Conservation (phyloP, 2,797 vertebrate genomes). For the Dallia pectoralis region DNA sequence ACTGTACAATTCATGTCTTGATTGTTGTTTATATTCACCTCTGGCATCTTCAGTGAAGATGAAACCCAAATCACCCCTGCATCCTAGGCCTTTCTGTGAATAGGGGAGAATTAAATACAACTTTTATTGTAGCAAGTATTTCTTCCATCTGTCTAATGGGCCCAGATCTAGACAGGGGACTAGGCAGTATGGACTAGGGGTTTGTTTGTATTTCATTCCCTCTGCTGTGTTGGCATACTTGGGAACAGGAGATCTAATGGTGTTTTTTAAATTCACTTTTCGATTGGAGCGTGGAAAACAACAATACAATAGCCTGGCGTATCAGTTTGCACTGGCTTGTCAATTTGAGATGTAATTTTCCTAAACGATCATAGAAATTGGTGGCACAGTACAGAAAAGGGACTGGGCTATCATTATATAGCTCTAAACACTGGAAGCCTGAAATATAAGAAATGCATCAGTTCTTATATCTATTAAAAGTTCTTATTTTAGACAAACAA, state of each 20-base stretch:
- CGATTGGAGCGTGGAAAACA: constrained; percentile 31
- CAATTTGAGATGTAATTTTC: background rate
- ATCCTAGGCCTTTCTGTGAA: background rate
- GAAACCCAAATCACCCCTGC: background rate
- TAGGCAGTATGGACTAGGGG: background rate
- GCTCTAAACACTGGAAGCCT: constrained; percentile 59
- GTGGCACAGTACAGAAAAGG: background rate
- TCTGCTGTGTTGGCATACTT: constrained; percentile 20
- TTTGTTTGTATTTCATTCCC: background rate
- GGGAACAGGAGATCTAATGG: constrained; percentile 1
- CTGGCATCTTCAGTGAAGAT: constrained; percentile 67
- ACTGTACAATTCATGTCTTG: constrained; percentile 26
- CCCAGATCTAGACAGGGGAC: background rate
- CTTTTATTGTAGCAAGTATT: background rate
- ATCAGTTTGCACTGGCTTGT: constrained; percentile 1
- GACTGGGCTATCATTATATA: constrained; percentile 8
- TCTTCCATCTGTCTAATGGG: background rate
- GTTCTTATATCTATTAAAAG: constrained; percentile 48
- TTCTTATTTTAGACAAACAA: constrained; percentile 52
- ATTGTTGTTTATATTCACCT: constrained; percentile 38
- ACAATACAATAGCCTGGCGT: background rate
- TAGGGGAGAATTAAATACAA: background rate
- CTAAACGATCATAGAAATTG: background rate
- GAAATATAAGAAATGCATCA: constrained; percentile 35
- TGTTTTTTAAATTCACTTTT: constrained; percentile 29